Evolutionary conservation across 2,888 invertebrate species (phyloP).

Genomic region (Meteorus cinctellus): DNA sequence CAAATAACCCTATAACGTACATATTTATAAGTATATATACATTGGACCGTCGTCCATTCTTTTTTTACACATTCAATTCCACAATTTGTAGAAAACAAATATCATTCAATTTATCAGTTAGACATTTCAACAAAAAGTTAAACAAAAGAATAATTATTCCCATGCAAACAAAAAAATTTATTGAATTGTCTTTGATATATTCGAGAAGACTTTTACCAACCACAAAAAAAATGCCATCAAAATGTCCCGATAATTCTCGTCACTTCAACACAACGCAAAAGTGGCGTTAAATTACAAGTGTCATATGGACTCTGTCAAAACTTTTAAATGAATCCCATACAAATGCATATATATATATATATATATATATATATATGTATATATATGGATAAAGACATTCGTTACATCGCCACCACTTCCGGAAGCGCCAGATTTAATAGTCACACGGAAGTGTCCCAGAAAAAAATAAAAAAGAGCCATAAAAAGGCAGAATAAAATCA

Average conservation of each 20-base stretch:
- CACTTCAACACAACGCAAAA: background rate
- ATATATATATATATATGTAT: no score
- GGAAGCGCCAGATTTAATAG: conserved; percentile 6
- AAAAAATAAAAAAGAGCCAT: background rate
- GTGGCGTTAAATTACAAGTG: background rate
- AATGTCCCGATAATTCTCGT: no score
- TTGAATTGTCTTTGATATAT: no score
- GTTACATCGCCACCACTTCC: background rate
- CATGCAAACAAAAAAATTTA: no score
- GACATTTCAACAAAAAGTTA: background rate
- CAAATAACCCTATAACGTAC: conserved; percentile 51
- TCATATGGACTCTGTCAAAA: conserved; percentile 7
- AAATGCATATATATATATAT: no score
- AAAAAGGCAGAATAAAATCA: background rate
- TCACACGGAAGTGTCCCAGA: background rate
- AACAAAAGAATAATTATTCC: no score
- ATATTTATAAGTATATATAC: background rate
- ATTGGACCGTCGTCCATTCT: conserved; percentile 9
- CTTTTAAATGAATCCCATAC: no score
- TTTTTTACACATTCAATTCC: background rate
- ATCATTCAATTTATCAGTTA: background rate
- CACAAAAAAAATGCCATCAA: no score
- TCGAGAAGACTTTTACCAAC: no score
- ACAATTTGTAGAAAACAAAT: background rate
- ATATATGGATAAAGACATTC: no score